Percentiles rank a stretch among this genome's conserved stretches.
Evolutionary conservation across 2,113 vertebrate genomes (phyloP).

Genomic region (Synchiropus splendidus): DNA sequence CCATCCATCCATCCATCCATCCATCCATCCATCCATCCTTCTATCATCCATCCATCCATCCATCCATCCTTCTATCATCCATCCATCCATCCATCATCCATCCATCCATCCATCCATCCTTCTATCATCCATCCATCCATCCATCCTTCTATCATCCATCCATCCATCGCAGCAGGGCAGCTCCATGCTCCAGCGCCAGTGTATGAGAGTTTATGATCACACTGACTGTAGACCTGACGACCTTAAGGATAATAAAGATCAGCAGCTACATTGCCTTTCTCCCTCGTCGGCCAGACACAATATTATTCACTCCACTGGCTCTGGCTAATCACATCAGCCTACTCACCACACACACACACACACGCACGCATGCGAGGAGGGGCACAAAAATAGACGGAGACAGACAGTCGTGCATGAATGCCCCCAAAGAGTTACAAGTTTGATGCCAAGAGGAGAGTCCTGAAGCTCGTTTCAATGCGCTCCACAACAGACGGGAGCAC

Average conservation of each 20-base stretch:
- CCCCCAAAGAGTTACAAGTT: conserved; percentile 24
- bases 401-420: conserved; percentile 24
- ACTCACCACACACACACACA: conserved; percentile 19
- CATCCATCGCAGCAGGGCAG: no score
- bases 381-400: conserved; percentile 1
- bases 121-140: no score
- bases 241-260: conserved; percentile 41
- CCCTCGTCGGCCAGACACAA: conserved; percentile 39
- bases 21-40: no score
- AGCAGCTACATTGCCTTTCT: conserved; percentile 38
- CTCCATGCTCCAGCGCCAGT: conserved; percentile 6
- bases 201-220: conserved; percentile 1
- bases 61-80: no score
- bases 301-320: conserved; percentile 56
- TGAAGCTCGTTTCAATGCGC: conserved; percentile 25
- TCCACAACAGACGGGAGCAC: no score
- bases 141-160: no score
- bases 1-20: no score
- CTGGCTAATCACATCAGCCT: conserved; percentile 55
- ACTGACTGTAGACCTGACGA: conserved; percentile 26
- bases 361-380: conserved; percentile 1
- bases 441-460: no score
- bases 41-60: no score
- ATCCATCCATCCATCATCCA: no score
- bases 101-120: no score